Evolutionary conservation across 2,797 vertebrate species (phyloP).

Genomic region (Anabas testudineus): DNA sequence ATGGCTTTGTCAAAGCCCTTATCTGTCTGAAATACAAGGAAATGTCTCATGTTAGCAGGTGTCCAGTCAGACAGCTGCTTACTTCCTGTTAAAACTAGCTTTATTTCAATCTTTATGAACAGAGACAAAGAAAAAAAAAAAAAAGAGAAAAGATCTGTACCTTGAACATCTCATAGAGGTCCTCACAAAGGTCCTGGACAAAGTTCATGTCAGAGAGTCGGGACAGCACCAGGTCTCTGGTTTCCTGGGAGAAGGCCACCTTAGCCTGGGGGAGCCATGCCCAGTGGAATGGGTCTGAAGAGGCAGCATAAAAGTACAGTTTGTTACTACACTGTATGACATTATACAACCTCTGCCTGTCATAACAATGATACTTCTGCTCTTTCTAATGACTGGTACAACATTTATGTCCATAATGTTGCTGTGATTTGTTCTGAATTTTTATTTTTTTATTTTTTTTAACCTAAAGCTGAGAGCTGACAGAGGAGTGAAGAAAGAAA

Average conservation of each 20-base stretch:
- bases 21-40: conserved; percentile 85
- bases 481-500: background rate
- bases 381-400: background rate
- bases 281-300: conserved; percentile 97
- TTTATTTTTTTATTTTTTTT: too few species aligned
- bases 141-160: conserved; percentile 46
- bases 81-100: too few species aligned
- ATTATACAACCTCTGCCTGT: too few species aligned
- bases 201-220: conserved; percentile 98
- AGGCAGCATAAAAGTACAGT: background rate
- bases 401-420: too few species aligned
- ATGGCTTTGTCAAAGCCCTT: conserved; percentile 95
- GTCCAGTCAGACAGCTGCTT: background rate
- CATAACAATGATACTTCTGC: background rate
- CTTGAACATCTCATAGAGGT: conserved; percentile 97
- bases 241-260: conserved; percentile 97
- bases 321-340: background rate
- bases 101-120: background rate
- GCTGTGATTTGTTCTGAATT: too few species aligned
- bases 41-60: background rate
- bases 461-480: background rate
- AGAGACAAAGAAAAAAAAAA: background rate
- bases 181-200: conserved; percentile 98
- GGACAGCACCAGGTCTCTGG: conserved; percentile 91
- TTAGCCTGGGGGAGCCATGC: conserved; percentile 98